Evolutionary conservation across 2,113 vertebrate species (phyloP).

Genomic region (Procavia capensis): DNA sequence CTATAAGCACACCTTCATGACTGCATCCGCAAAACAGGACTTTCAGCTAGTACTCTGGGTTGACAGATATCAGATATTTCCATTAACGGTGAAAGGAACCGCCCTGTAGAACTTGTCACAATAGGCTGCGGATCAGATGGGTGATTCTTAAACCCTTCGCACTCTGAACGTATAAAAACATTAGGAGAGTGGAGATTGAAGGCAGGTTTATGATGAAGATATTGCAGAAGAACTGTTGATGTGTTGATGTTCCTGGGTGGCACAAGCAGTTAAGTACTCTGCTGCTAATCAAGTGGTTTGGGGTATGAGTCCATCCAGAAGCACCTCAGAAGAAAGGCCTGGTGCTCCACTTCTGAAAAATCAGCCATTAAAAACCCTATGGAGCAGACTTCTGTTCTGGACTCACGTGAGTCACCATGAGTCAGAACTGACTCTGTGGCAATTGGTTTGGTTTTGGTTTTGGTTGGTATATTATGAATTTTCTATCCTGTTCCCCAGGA

Average conservation of each 20-base stretch:
- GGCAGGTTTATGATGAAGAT: background rate
- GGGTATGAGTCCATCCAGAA: background rate
- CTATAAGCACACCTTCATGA: background rate
- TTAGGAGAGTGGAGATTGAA: background rate
- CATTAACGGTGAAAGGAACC: background rate
- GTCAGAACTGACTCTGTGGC: too few relatives aligned
- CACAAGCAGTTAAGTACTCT: background rate
- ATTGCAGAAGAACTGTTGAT: background rate
- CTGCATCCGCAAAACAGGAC: background rate
- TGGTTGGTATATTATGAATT: background rate
- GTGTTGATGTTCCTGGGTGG: background rate
- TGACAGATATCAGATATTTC: constrained; percentile 37
- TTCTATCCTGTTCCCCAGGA: too few relatives aligned
- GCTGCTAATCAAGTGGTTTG: background rate
- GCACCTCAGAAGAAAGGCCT: background rate
- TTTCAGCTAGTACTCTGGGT: constrained; percentile 2
- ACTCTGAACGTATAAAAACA: background rate
- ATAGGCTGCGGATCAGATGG: background rate
- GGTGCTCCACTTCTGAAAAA: background rate
- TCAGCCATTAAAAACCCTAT: background rate
- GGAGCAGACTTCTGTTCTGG: background rate
- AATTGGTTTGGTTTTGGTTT: too few relatives aligned
- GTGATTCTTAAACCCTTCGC: background rate
- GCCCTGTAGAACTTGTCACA: background rate
- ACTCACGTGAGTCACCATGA: background rate